Evolutionary conservation across 2,113 vertebrate species (phyloP), one percentile per base, ranked within the genome.

Genomic region (Andinoacara biseriatus): DNA sequence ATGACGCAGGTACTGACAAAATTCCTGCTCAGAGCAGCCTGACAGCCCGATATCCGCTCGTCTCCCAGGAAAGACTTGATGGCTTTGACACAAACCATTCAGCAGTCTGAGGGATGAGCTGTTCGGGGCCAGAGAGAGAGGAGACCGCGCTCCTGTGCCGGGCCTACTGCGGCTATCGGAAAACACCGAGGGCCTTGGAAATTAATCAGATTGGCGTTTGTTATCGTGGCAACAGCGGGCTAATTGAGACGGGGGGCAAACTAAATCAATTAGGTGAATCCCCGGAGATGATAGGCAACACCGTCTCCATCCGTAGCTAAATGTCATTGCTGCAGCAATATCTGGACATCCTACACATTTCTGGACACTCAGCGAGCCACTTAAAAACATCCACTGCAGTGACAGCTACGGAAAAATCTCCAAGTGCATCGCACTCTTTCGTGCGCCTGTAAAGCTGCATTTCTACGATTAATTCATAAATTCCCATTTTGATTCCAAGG

Each of bases 261-360:
- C 52, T 35, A 20, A 86, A 90, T 85, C 81, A 88, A 89, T 87
- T 67, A 86, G n/a, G 58, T 1, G 58, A 33, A 77, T 83, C 65
- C 72, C 61, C 5, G 33, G 74, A 80, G 82, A 60, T 74, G 18
- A 78, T 10, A 10, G 46, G 20, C 31, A 26, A 11, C 62, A 56
- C 74, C 82, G 76, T 84, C 58, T 69, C 60, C 38, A 59, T 58
- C 33, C 29, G 61, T 43, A n/a, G 61, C 80, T 54, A 83, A 82
- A 90, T 92, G 91, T 89, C 90, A 86, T 72, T 87, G 85, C 91
- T 84, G 91, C 92, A 87, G 82, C 62, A 63, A 62, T 82, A 81
- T 78, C 33, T 87, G 78, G 29, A 43, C 89, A 86, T 65, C 89
- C 92, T 80, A 38, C 72, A 81, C 57, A 15, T 58, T 38, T n/a